A percentile compares a stretch with the other conserved stretches of the same genome.
Evolutionary conservation across 2,113 vertebrate genomes (phyloP).

Genomic region (Gobius niger): DNA sequence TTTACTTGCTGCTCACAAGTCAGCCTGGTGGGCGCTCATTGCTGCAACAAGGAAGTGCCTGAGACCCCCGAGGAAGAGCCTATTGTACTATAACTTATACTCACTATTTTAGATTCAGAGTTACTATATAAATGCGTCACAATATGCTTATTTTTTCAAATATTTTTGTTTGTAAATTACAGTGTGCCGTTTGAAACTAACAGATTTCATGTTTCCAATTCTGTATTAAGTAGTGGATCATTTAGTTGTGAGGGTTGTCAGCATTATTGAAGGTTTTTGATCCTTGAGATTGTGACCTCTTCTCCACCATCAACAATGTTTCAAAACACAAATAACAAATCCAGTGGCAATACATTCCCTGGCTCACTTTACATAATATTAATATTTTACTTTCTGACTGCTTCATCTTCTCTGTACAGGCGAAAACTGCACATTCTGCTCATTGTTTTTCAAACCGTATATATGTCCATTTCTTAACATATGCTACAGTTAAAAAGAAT

Average conservation of each 20-base stretch:
- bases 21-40: slow-evolving; percentile 40
- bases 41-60: slow-evolving; percentile 59
- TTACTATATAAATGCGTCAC: not conserved
- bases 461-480: not conserved
- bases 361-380: slow-evolving; percentile 7
- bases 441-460: no score
- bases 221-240: not conserved
- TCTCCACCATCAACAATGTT: not conserved
- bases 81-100: not conserved
- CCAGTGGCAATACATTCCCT: not conserved
- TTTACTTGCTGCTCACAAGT: slow-evolving; percentile 27
- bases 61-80: slow-evolving; percentile 32
- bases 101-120: slow-evolving; percentile 23
- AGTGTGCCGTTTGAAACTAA: not conserved
- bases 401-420: not conserved
- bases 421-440: slow-evolving; percentile 1
- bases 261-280: not conserved
- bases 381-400: slow-evolving; percentile 5
- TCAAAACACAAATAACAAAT: not conserved
- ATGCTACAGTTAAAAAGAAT: not conserved
- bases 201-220: no score
- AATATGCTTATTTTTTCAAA: no score
- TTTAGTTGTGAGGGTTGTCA: no score
- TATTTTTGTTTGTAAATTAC: not conserved
- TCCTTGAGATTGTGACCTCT: not conserved